phyloP scores from a whole-genome alignment of 2,888 invertebrate species.

The Drosophila kuntzei region DNA sequence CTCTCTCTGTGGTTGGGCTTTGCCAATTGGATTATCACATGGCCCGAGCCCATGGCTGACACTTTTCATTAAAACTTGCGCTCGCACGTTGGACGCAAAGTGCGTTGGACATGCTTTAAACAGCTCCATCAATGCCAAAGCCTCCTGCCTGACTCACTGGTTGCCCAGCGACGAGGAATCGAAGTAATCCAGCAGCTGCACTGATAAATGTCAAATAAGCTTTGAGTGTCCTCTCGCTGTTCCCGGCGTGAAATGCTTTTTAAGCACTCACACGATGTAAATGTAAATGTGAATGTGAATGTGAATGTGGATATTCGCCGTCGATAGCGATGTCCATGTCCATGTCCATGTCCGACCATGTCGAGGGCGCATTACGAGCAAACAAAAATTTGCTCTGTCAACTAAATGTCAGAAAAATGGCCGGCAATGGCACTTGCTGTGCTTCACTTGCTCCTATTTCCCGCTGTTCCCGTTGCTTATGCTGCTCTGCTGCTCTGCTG shows the following conservation, averaged over 20 bases:
- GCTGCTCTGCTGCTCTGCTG: conserved; percentile 7
- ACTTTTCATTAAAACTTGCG: conserved; percentile 72
- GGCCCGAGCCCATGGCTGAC: conserved; percentile 36
- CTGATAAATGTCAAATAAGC: conserved; percentile 80
- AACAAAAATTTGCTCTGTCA: conserved; percentile 78
- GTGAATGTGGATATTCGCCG: conserved; percentile 20
- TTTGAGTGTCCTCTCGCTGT: conserved; percentile 49
- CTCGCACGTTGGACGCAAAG: conserved; percentile 47
- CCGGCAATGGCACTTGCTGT: conserved; percentile 53
- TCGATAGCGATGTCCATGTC: conserved; percentile 35
- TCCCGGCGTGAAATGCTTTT: conserved; percentile 70
- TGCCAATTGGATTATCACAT: conserved; percentile 76
- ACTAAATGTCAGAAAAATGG: conserved; percentile 80
- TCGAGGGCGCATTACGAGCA: conserved; percentile 71
- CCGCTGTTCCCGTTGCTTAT: conserved; percentile 11
- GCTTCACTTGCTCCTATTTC: conserved; percentile 30
- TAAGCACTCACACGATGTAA: conserved; percentile 70
- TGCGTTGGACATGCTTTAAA: conserved; percentile 62
- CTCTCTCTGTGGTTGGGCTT: conserved; percentile 33
- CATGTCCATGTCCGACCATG: conserved; percentile 45
- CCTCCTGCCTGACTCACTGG: not conserved
- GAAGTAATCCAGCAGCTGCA: conserved; percentile 65
- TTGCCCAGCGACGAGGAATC: conserved; percentile 17
- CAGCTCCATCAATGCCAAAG: conserved; percentile 72
- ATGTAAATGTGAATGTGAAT: conserved; percentile 37